phyloP scores from a whole-genome alignment of 1,140 invertebrate species.

The Monochamus saltuarius region DNA sequence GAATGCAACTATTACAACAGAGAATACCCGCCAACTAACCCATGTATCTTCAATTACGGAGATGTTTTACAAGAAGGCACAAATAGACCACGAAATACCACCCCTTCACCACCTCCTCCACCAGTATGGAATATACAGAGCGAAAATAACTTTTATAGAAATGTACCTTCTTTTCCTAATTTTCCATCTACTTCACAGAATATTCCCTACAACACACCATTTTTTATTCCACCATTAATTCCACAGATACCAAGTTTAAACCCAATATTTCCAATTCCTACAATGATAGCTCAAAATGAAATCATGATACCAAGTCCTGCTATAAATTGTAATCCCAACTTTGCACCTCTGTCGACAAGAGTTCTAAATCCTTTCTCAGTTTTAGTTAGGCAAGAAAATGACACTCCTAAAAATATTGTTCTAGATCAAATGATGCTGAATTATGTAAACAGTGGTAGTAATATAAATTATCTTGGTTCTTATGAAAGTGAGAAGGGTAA shows the following conservation, averaged over 20 bases:
- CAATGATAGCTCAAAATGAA: no score
- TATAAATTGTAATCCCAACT: no score
- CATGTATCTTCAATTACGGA: constrained; percentile 31
- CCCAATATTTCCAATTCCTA: no score
- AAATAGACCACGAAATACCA: not conserved
- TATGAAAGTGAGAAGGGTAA: not conserved
- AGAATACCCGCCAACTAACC: constrained; percentile 32
- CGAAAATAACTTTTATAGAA: not conserved
- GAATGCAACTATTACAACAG: constrained; percentile 50
- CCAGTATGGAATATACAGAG: not conserved
- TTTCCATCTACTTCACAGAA: not conserved
- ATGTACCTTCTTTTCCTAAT: not conserved
- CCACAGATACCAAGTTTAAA: not conserved
- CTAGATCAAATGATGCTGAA: no score
- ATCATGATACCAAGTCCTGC: no score
- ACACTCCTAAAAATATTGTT: no score
- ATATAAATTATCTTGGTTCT: not conserved
- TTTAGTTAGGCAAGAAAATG: no score
- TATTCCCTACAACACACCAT: not conserved
- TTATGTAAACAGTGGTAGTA: not conserved
- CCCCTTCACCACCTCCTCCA: not conserved
- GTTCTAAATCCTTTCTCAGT: no score
- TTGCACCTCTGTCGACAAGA: no score
- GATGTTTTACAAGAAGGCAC: constrained; percentile 20
- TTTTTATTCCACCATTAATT: not conserved